A percentile compares a stretch with the other conserved stretches of the same genome.
Evolutionary conservation across 2,113 vertebrate genomes (phyloP).

Genomic region (Pteruthius melanotis): DNA sequence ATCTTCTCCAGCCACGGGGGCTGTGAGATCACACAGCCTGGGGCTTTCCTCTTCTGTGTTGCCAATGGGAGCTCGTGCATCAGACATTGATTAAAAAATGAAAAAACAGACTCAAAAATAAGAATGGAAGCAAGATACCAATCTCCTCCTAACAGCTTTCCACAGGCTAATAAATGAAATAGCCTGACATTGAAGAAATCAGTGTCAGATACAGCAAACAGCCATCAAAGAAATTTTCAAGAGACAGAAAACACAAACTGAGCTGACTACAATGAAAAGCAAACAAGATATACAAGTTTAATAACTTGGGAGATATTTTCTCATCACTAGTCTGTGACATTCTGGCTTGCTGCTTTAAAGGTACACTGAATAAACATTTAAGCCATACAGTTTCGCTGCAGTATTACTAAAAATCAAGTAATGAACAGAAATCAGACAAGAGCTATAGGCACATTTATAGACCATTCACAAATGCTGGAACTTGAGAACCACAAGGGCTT

Average conservation of each 20-base stretch:
- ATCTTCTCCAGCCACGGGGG: background rate
- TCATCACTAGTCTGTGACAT: background rate
- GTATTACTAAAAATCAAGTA: background rate
- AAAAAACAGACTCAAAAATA: background rate
- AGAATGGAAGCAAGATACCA: background rate
- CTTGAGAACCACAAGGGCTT: background rate
- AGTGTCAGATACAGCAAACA: background rate
- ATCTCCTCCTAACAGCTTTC: background rate
- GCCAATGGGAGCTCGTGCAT: background rate
- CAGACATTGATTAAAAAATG: background rate
- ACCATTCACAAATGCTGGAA: background rate
- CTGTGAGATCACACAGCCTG: background rate
- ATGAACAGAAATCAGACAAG: background rate
- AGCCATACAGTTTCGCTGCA: background rate
- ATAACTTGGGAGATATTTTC: background rate
- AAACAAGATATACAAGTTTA: background rate
- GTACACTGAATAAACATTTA: background rate
- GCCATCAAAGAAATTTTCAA: slow-evolving; percentile 34
- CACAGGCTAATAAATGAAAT: background rate
- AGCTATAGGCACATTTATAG: background rate
- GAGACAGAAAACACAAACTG: background rate
- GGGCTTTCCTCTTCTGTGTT: background rate
- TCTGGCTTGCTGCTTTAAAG: background rate
- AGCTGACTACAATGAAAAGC: background rate
- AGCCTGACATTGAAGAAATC: background rate